phyloP scores from a whole-genome alignment of 2,888 invertebrate genomes.

The Limnephilus rhombicus region DNA sequence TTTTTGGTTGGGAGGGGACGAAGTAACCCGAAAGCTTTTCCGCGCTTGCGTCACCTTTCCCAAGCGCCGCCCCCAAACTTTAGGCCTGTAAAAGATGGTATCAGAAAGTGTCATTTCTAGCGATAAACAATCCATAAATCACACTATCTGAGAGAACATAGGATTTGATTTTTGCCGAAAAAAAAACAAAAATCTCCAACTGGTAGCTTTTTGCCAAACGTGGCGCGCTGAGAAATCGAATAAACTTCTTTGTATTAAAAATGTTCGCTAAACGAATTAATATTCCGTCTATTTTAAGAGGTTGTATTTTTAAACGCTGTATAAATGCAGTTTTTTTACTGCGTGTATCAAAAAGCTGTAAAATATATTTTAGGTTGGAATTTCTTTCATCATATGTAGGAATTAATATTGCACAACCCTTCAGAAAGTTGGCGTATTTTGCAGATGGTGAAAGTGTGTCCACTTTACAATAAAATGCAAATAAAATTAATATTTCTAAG shows the following conservation, averaged over 20 bases:
- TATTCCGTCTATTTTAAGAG: not conserved
- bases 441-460: no score
- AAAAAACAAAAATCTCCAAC: conserved; percentile 43
- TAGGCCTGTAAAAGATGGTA: conserved; percentile 55
- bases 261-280: not conserved
- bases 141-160: conserved; percentile 53
- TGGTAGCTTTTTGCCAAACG: not conserved
- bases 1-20: not conserved
- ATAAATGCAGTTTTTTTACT: not conserved
- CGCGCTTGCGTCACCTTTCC: conserved; percentile 43
- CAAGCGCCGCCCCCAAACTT: conserved; percentile 53
- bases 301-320: not conserved
- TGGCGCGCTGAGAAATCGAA: not conserved
- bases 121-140: conserved; percentile 61
- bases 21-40: conserved; percentile 16
- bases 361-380: not conserved
- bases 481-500: no score
- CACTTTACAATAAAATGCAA: no score
- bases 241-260: not conserved
- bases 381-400: not conserved
- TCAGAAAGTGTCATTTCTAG: conserved; percentile 57
- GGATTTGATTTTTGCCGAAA: conserved; percentile 45
- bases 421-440: no score
- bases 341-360: not conserved
- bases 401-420: no score